Evolutionary conservation across 2,888 invertebrate species (phyloP).

Genomic region (Cotesia congregata): DNA sequence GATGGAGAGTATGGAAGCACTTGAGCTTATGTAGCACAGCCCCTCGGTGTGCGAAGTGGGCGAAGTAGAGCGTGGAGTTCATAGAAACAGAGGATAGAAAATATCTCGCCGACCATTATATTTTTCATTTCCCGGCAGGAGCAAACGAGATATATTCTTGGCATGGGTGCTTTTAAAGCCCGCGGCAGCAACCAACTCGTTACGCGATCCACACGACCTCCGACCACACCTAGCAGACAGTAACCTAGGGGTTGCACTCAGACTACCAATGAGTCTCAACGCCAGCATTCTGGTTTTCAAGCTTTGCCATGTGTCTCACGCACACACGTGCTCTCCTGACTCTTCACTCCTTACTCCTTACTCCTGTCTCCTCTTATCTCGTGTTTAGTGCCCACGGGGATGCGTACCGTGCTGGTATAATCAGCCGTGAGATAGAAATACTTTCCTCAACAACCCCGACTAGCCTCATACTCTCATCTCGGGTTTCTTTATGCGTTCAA

Average conservation of each 20-base stretch:
- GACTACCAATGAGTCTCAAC: conserved; percentile 41
- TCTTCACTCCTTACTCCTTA: conserved; percentile 36
- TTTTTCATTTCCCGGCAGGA: conserved; percentile 35
- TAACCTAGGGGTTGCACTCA: conserved; percentile 58
- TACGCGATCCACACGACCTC: conserved; percentile 46
- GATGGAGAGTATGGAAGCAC: neutral
- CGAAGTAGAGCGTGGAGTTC: conserved; percentile 13
- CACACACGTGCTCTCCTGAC: conserved; percentile 47
- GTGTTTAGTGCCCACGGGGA: conserved; percentile 4
- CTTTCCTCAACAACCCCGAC: conserved; percentile 23
- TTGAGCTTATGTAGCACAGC: neutral
- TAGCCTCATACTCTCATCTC: conserved; percentile 3
- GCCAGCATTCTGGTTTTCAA: conserved; percentile 24
- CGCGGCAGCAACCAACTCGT: conserved; percentile 46
- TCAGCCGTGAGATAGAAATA: conserved; percentile 50
- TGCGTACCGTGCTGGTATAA: conserved; percentile 48
- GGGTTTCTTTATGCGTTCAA: neutral
- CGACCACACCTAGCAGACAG: conserved; percentile 39
- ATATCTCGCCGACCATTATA: conserved; percentile 30
- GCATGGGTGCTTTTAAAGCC: conserved; percentile 26
- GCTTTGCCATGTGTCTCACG: conserved; percentile 43
- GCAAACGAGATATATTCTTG: conserved; percentile 31
- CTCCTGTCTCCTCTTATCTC: conserved; percentile 32
- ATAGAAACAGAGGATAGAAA: conserved; percentile 2
- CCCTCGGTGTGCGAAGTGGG: conserved; percentile 7